These are phyloP conservation scores for Trachemys scripta DNA, from an alignment of 2,113 vertebrate genomes.

Conservation along the genomic window DNA sequence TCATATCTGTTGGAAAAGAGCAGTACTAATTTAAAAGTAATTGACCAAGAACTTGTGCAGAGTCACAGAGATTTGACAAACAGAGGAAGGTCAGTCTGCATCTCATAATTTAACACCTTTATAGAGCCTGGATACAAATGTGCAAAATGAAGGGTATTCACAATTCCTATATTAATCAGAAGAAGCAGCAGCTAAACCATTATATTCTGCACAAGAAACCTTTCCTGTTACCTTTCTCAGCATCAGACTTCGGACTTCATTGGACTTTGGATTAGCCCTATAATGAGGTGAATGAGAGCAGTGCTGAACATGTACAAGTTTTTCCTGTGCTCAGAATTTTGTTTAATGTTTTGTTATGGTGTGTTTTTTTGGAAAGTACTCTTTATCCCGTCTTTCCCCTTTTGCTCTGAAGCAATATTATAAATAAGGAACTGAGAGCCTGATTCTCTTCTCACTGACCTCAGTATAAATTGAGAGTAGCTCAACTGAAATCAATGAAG, in stretches of 20 bases:
- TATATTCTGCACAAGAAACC: neutral
- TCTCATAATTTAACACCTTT: neutral
- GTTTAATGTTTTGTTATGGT: neutral
- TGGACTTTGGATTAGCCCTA: neutral
- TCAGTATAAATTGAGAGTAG: neutral
- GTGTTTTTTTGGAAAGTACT: neutral
- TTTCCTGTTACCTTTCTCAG: neutral
- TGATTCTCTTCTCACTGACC: neutral
- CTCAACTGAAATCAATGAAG: neutral
- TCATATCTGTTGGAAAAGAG: neutral
- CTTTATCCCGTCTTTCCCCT: neutral
- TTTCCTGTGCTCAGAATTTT: neutral
- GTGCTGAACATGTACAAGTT: neutral
- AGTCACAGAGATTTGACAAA: neutral
- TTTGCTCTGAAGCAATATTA: neutral
- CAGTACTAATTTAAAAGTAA: neutral
- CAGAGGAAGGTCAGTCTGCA: neutral
- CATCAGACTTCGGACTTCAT: neutral
- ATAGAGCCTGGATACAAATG: neutral
- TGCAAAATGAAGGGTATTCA: neutral
- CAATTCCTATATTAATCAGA: neutral
- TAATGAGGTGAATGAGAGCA: neutral
- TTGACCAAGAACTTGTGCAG: neutral
- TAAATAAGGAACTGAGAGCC: neutral
- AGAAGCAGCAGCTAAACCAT: neutral